A percentile compares a stretch with the other conserved stretches of the same genome.
Conservation (phyloP, 2,797 vertebrate genomes). For the Acestrorhynchus altus region DNA sequence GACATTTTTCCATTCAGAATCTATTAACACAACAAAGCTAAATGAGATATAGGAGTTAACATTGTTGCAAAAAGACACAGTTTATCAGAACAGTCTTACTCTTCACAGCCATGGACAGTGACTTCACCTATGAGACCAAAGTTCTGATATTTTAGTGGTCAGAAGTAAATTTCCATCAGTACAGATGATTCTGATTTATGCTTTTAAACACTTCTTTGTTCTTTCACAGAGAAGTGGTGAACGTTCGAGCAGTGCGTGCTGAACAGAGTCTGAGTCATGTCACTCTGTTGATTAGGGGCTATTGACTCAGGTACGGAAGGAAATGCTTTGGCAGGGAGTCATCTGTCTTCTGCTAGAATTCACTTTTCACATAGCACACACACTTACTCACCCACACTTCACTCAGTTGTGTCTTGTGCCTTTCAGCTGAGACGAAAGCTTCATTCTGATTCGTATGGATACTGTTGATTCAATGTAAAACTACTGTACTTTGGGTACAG, state of each 20-base stretch:
- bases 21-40: background rate
- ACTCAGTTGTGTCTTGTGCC: background rate
- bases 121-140: background rate
- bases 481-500: background rate
- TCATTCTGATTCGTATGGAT: background rate
- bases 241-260: background rate
- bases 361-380: background rate
- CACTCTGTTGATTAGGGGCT: slow-evolving; percentile 29
- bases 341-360: slow-evolving; percentile 18
- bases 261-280: slow-evolving; percentile 18
- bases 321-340: slow-evolving; percentile 36
- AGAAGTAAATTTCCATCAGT: no score
- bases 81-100: background rate
- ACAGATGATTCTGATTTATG: background rate
- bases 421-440: background rate
- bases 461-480: background rate
- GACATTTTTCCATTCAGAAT: background rate
- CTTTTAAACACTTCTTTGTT: background rate
- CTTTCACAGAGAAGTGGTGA: background rate
- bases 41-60: no score
- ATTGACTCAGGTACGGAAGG: slow-evolving; percentile 39
- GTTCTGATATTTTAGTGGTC: background rate
- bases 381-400: background rate
- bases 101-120: background rate
- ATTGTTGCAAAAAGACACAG: background rate